A percentile compares a stretch with the other conserved stretches of the same genome.
These are phyloP conservation scores for Schizopygopsis malacanthus DNA, from an alignment of 2,797 vertebrate genomes.

Conservation along the genomic window DNA sequence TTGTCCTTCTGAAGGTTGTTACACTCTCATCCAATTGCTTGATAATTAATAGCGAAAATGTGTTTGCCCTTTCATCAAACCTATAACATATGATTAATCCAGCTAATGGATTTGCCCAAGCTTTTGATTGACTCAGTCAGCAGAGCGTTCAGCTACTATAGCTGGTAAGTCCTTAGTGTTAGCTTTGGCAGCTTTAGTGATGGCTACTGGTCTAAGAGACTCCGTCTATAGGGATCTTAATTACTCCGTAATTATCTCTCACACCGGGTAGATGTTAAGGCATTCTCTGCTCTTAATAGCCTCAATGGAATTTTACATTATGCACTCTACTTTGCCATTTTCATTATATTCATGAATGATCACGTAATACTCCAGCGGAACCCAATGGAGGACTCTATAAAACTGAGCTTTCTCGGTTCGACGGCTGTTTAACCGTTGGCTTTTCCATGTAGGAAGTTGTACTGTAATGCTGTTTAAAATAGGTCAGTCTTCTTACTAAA, in stretches of 20 bases:
- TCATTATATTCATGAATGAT: conserved; percentile 52
- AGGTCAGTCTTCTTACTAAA: conserved; percentile 66
- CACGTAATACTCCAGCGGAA: conserved; percentile 5
- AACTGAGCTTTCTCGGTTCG: conserved; percentile 17
- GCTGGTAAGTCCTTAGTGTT: conserved; percentile 49
- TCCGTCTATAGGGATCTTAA: conserved; percentile 61
- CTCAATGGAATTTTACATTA: conserved; percentile 58
- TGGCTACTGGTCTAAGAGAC: conserved; percentile 45
- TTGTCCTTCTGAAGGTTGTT: conserved; percentile 46
- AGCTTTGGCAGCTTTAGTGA: conserved; percentile 41
- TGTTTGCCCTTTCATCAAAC: conserved; percentile 64
- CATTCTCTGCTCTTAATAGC: conserved; percentile 55
- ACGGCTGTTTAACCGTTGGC: conserved; percentile 58
- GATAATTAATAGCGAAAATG: conserved; percentile 56
- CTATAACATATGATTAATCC: conserved; percentile 74
- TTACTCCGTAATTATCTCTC: conserved; percentile 59
- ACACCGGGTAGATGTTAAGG: conserved; percentile 59
- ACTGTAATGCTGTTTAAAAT: conserved; percentile 69
- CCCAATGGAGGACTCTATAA: neutral
- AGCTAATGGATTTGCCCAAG: conserved; percentile 76
- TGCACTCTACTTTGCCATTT: conserved; percentile 22
- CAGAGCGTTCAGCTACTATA: conserved; percentile 48
- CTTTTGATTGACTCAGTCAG: conserved; percentile 73
- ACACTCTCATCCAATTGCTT: conserved; percentile 61
- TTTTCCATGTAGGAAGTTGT: conserved; percentile 71